Evolutionary conservation across 2,113 vertebrate species (phyloP).

Genomic region (Dicentrarchus labrax): DNA sequence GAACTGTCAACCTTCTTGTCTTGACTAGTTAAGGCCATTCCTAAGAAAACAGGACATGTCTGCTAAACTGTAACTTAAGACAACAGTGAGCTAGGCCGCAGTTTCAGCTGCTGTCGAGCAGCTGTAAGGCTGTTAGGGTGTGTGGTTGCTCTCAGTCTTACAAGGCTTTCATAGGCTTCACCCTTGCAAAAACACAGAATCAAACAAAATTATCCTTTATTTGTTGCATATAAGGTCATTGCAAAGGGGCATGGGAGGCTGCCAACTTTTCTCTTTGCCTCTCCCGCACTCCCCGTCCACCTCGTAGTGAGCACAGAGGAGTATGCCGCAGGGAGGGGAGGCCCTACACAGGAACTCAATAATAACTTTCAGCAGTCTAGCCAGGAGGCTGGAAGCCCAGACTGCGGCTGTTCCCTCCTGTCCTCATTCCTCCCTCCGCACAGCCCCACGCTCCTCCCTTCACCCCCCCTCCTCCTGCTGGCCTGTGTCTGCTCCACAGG

Average conservation of each 20-base stretch:
- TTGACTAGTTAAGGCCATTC: conserved; percentile 77
- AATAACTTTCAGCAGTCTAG: conserved; percentile 95
- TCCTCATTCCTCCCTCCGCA: conserved; percentile 76
- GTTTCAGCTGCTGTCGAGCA: conserved; percentile 77
- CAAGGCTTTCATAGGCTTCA: conserved; percentile 61
- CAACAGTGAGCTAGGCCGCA: conserved; percentile 56
- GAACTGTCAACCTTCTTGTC: conserved; percentile 76
- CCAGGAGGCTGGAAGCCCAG: conserved; percentile 94
- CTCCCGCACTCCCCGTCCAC: conserved; percentile 68
- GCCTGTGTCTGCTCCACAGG: conserved; percentile 88
- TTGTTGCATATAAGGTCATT: conserved; percentile 87
- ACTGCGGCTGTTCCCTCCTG: conserved; percentile 90
- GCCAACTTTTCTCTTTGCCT: conserved; percentile 71
- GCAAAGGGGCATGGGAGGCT: conserved; percentile 80
- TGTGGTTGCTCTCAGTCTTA: conserved; percentile 55
- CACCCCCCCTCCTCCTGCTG: conserved; percentile 71
- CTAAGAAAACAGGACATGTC: conserved; percentile 75
- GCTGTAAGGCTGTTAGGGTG: conserved; percentile 64
- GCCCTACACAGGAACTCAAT: conserved; percentile 91
- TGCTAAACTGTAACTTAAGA: conserved; percentile 78
- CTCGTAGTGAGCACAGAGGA: conserved; percentile 85
- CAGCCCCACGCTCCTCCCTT: conserved; percentile 77
- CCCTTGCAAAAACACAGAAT: conserved; percentile 72
- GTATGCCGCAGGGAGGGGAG: conserved; percentile 88
- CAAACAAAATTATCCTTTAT: conserved; percentile 82